Conservation (phyloP, 2,113 vertebrate species). For the Dasyornis broadbenti region DNA sequence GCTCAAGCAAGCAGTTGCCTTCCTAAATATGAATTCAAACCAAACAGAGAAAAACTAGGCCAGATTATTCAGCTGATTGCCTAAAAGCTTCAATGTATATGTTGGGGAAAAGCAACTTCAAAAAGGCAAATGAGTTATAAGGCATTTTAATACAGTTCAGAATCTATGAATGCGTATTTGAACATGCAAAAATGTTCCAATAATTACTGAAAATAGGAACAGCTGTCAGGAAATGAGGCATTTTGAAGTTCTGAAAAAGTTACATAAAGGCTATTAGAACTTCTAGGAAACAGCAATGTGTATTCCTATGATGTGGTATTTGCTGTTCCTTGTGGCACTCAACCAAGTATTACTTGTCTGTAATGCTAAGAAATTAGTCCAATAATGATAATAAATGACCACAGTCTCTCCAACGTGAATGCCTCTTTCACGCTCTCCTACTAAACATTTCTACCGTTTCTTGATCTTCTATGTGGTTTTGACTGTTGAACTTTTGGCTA, state of each 20-base stretch:
- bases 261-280: constrained; percentile 61
- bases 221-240: constrained; percentile 69
- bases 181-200: constrained; percentile 43
- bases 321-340: constrained; percentile 55
- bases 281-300: constrained; percentile 38
- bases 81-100: background rate
- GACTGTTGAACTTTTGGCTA: constrained; percentile 28
- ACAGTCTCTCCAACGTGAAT: constrained; percentile 12
- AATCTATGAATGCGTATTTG: constrained; percentile 39
- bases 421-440: constrained; percentile 21
- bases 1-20: background rate
- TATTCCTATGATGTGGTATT: constrained; percentile 64
- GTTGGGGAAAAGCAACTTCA: background rate
- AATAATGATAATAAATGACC: constrained; percentile 30
- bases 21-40: background rate
- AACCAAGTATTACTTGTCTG: constrained; percentile 22
- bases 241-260: constrained; percentile 67
- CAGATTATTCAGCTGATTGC: background rate
- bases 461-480: constrained; percentile 42
- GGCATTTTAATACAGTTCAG: constrained; percentile 35
- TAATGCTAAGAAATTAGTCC: constrained; percentile 19
- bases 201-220: constrained; percentile 63
- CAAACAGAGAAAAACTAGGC: background rate
- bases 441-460: constrained; percentile 14
- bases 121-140: constrained; percentile 39